Conservation (phyloP, 2,888 invertebrate species). For the Biston betularia region DNA sequence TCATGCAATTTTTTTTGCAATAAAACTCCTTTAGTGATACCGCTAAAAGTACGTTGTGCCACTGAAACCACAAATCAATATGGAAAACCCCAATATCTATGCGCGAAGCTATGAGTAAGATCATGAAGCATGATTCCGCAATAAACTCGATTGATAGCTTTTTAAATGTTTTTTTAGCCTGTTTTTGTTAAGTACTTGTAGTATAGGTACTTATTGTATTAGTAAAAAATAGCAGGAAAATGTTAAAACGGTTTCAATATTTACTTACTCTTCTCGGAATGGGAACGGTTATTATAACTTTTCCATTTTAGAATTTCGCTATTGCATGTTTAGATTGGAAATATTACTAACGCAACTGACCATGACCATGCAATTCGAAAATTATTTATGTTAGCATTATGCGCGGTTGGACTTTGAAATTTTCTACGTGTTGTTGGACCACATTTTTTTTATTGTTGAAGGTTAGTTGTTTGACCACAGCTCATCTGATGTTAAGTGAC, state of each 20-base stretch:
- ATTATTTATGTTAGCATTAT: too few relatives aligned
- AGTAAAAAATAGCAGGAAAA: constrained; percentile 34
- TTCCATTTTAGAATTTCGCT: neutral
- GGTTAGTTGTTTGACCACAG: too few relatives aligned
- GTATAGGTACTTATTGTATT: neutral
- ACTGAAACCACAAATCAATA: constrained; percentile 4
- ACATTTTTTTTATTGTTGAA: too few relatives aligned
- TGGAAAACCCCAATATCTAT: constrained; percentile 22
- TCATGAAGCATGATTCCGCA: constrained; percentile 34
- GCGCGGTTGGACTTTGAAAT: too few relatives aligned
- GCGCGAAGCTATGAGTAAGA: constrained; percentile 9
- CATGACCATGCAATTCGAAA: too few relatives aligned
- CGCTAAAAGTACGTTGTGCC: neutral
- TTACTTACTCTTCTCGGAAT: neutral
- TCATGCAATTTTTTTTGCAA: neutral
- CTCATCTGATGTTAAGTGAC: too few relatives aligned
- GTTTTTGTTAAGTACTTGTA: constrained; percentile 21
- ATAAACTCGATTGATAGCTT: constrained; percentile 33
- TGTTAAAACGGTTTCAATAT: constrained; percentile 5
- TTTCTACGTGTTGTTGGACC: too few relatives aligned
- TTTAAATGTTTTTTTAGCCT: constrained; percentile 37
- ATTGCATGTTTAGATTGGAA: neutral
- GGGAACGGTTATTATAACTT: constrained; percentile 4
- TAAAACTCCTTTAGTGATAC: neutral
- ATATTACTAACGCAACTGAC: neutral